phyloP scores from a whole-genome alignment of 2,888 invertebrate genomes.

The Metellina segmentata region DNA sequence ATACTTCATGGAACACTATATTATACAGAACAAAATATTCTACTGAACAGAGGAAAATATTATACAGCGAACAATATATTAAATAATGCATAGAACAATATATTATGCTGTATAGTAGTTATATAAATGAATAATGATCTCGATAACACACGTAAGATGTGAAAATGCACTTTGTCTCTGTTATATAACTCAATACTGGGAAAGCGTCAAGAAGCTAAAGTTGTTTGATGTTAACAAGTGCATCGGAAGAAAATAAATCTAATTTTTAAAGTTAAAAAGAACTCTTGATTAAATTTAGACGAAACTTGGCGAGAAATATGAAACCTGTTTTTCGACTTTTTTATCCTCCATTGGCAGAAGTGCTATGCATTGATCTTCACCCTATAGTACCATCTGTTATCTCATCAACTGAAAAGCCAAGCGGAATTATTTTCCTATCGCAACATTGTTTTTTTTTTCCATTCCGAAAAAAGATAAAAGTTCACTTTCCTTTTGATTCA shows the following conservation, averaged over 20 bases:
- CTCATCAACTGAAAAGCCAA: slow-evolving; percentile 4
- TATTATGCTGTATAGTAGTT: too few species aligned
- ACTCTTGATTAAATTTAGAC: not conserved
- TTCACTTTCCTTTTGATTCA: not conserved
- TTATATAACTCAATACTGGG: too few species aligned
- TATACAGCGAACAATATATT: too few species aligned
- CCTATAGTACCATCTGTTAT: not conserved
- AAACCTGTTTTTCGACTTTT: not conserved
- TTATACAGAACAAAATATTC: too few species aligned
- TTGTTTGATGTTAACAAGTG: not conserved
- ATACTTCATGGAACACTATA: too few species aligned
- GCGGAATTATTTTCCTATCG: slow-evolving; percentile 24
- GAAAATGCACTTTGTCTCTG: too few species aligned
- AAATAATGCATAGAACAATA: too few species aligned
- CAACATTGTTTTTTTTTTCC: not conserved
- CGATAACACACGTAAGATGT: too few species aligned
- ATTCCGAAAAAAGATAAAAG: not conserved
- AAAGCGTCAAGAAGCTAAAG: not conserved
- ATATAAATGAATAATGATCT: too few species aligned
- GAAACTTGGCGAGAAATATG: not conserved
- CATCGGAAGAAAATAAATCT: not conserved
- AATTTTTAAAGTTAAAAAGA: not conserved
- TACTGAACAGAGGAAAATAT: too few species aligned
- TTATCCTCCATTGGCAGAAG: not conserved
- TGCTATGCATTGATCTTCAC: not conserved